A percentile compares a stretch with the other conserved stretches of the same genome.
Evolutionary conservation across 92 coral and sea anemone species (phyloP).

Genomic region (Desmophyllum pertusum): DNA sequence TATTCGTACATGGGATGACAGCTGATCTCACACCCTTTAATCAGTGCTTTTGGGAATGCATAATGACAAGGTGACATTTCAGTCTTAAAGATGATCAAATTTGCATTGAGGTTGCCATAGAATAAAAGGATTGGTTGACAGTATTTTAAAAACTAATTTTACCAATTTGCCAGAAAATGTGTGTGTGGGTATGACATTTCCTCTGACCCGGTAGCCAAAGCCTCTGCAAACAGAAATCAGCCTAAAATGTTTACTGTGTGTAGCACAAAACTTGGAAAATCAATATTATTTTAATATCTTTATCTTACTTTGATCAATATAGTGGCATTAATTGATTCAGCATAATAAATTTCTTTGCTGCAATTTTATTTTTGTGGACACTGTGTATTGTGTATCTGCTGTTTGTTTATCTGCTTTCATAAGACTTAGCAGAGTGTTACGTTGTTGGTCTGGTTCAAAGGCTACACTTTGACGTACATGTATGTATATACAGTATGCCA

Average conservation of each 20-base stretch:
- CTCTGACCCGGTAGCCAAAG: neutral
- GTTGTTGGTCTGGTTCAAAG: no score
- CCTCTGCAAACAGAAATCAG: no score
- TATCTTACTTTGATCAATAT: neutral
- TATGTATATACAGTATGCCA: no score
- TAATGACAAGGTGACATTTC: neutral
- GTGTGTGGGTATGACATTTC: no score
- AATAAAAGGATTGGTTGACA: neutral
- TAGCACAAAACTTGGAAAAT: neutral
- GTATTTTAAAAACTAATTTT: neutral
- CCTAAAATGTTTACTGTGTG: neutral
- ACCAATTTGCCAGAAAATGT: neutral
- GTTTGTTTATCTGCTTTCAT: no score
- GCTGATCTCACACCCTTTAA: neutral
- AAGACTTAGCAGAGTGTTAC: no score
- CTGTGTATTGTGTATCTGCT: no score
- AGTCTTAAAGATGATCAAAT: neutral
- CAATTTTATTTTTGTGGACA: no score
- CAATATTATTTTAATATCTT: neutral
- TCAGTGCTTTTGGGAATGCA: neutral
- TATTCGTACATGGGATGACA: neutral
- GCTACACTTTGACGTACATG: no score
- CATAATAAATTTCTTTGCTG: no score
- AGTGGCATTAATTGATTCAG: no score
- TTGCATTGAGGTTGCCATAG: neutral